phyloP scores from a whole-genome alignment of 2,113 vertebrate species.

The Menidia beryllina region DNA sequence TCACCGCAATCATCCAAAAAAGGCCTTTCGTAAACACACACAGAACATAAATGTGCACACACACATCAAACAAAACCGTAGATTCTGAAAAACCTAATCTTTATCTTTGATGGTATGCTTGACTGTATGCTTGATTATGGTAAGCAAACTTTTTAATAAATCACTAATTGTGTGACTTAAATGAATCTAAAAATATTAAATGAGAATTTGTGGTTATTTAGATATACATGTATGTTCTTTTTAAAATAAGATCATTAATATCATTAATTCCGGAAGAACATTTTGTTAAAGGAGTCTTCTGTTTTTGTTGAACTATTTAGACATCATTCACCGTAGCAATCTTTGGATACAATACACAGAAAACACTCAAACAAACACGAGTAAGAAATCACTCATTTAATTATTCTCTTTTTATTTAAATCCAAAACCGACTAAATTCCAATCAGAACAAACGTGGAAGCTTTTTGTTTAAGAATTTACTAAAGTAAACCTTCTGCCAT shows the following conservation, averaged over 20 bases:
- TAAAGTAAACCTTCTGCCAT: too few species aligned
- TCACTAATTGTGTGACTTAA: not conserved
- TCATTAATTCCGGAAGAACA: too few species aligned
- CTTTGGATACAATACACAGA: slow-evolving; percentile 7
- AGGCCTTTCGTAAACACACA: slow-evolving; percentile 4
- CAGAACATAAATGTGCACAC: not conserved
- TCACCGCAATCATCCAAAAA: slow-evolving; percentile 28
- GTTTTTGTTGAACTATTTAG: not conserved
- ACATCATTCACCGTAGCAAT: too few species aligned
- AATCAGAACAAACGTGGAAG: too few species aligned
- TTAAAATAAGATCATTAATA: too few species aligned
- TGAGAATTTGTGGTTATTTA: too few species aligned
- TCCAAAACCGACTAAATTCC: not conserved
- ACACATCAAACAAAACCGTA: slow-evolving; percentile 7
- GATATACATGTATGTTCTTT: too few species aligned
- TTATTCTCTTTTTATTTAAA: not conserved
- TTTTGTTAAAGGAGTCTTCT: not conserved
- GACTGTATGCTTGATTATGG: too few species aligned
- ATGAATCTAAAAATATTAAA: too few species aligned
- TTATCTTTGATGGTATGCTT: not conserved
- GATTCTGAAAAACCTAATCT: not conserved
- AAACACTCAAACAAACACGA: slow-evolving; percentile 1
- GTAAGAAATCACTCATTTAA: slow-evolving; percentile 7
- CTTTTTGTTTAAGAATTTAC: too few species aligned
- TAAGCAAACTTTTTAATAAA: not conserved